phyloP scores from a whole-genome alignment of 2,888 invertebrate species.

The Acheta domesticus region DNA sequence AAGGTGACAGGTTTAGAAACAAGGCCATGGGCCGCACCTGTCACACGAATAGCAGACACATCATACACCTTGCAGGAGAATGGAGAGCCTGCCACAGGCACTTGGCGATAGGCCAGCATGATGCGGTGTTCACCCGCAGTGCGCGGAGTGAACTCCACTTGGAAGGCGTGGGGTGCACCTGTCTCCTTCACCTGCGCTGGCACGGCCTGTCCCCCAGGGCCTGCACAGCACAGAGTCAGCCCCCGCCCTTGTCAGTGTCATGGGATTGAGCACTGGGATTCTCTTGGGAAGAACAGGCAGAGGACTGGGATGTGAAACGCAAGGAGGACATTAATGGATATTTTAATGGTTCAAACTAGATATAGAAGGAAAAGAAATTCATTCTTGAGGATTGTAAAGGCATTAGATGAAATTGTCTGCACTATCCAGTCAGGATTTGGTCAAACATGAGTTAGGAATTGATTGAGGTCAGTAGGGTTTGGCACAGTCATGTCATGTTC shows the following conservation, averaged over 20 bases:
- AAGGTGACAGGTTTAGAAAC: constrained; percentile 90
- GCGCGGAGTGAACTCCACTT: constrained; percentile 87
- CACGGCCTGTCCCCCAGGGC: constrained; percentile 87
- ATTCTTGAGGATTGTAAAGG: no score
- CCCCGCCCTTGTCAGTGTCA: background rate
- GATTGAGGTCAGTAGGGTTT: background rate
- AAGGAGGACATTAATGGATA: no score
- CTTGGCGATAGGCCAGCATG: constrained; percentile 72
- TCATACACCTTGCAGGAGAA: constrained; percentile 95
- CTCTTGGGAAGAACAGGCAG: no score
- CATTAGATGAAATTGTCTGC: no score
- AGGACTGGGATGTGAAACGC: no score
- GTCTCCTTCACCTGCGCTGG: constrained; percentile 84
- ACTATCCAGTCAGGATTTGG: no score
- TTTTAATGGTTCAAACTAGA: no score
- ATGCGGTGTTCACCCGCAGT: constrained; percentile 90
- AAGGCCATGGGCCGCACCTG: constrained; percentile 82
- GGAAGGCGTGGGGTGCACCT: constrained; percentile 71
- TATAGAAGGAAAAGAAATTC: no score
- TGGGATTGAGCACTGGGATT: no score
- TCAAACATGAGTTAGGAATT: background rate
- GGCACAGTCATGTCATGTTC: constrained; percentile 1
- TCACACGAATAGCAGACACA: constrained; percentile 89
- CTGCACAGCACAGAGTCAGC: constrained; percentile 51
- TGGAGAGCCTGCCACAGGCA: constrained; percentile 85